Evolutionary conservation across 2,888 invertebrate genomes (phyloP).

Genomic region (Aleiodes leptofemur): DNA sequence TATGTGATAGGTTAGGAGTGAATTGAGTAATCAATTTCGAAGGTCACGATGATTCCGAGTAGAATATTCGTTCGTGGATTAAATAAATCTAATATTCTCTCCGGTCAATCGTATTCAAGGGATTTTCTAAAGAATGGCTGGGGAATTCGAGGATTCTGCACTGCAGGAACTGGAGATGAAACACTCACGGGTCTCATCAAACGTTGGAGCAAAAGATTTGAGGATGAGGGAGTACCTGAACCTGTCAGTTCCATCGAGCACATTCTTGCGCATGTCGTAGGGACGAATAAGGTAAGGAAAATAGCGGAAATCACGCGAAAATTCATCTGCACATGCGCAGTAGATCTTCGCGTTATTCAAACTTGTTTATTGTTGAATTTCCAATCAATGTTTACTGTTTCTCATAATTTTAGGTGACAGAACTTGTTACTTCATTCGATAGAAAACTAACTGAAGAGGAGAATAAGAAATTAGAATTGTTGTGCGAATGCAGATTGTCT

Average conservation of each 20-base stretch:
- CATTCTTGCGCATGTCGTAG: constrained; percentile 78
- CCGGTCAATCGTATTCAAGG: too few species aligned
- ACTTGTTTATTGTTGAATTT: background rate
- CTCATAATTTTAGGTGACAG: constrained; percentile 64
- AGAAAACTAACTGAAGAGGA: constrained; percentile 62
- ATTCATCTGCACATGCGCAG: constrained; percentile 3
- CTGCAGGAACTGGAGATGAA: constrained; percentile 27
- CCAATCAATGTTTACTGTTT: background rate
- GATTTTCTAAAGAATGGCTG: background rate
- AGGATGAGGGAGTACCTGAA: constrained; percentile 76
- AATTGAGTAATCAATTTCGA: background rate
- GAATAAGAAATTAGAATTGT: constrained; percentile 59
- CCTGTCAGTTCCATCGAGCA: constrained; percentile 78
- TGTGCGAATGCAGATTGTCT: constrained; percentile 70
- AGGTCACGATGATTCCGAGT: constrained; percentile 17
- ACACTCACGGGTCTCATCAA: constrained; percentile 66
- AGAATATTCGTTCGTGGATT: constrained; percentile 9
- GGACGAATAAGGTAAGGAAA: constrained; percentile 76
- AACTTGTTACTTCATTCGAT: constrained; percentile 61
- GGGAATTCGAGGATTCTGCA: background rate
- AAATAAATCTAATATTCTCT: background rate
- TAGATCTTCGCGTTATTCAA: background rate
- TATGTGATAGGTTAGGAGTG: background rate
- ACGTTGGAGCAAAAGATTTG: constrained; percentile 76
- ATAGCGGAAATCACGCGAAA: background rate